A percentile compares a stretch with the other conserved stretches of the same genome.
Evolutionary conservation across 2,113 vertebrate species (phyloP).

Genomic region (Lampris incognitus): DNA sequence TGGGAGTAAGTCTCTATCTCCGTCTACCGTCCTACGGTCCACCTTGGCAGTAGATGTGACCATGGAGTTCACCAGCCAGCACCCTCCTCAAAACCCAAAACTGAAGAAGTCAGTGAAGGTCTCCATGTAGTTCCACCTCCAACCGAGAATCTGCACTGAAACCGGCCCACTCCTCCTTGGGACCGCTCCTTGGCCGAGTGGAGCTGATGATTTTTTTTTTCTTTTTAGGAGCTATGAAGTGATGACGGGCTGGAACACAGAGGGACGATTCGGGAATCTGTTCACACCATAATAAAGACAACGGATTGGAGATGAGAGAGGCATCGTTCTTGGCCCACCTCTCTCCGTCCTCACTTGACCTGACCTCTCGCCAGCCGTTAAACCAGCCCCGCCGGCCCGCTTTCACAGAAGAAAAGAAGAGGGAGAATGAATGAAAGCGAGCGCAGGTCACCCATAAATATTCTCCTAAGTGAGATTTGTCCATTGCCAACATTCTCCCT

Average conservation of each 20-base stretch:
- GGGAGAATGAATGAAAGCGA: conserved; percentile 53
- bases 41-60: no score
- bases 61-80: no score
- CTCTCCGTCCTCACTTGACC: conserved; percentile 55
- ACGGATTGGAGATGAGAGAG: conserved; percentile 57
- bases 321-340: conserved; percentile 51
- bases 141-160: conserved; percentile 40
- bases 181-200: conserved; percentile 33
- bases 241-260: conserved; percentile 43
- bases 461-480: conserved; percentile 71
- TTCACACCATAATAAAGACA: conserved; percentile 54
- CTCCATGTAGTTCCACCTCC: no score
- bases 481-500: no score
- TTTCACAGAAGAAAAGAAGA: conserved; percentile 40
- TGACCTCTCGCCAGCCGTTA: conserved; percentile 53
- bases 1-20: no score
- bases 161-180: conserved; percentile 33
- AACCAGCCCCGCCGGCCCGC: conserved; percentile 51
- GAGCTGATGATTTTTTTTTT: background rate
- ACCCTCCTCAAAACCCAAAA: no score
- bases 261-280: conserved; percentile 46
- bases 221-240: conserved; percentile 55
- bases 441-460: conserved; percentile 67
- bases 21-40: no score
- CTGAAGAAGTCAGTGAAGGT: no score